These are phyloP conservation scores for Apocrypta bakeri DNA, from an alignment of 1,140 invertebrate genomes.

Conservation along the genomic window DNA sequence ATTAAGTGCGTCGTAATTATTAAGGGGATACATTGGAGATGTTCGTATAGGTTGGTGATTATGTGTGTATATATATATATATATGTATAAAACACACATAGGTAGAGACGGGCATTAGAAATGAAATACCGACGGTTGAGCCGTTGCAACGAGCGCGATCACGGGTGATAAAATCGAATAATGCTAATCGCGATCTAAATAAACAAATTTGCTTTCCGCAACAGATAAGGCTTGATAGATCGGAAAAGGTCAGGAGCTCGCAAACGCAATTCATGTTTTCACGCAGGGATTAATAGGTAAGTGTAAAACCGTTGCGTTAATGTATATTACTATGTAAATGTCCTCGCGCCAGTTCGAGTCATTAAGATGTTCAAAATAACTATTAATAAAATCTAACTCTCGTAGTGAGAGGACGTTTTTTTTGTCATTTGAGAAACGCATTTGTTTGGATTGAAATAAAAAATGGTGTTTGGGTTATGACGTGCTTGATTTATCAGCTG, in stretches of 20 bases:
- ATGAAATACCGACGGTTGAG: conserved; percentile 10
- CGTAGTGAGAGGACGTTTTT: too few relatives aligned
- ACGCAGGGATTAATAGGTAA: background rate
- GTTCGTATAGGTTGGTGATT: too few relatives aligned
- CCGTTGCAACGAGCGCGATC: background rate
- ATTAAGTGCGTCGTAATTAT: conserved; percentile 40
- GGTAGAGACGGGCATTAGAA: too few relatives aligned
- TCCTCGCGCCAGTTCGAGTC: background rate
- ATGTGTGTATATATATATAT: background rate
- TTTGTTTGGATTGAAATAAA: too few relatives aligned
- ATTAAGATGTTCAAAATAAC: background rate
- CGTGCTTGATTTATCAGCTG: too few relatives aligned
- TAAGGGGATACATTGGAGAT: conserved; percentile 8
- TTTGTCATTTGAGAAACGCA: too few relatives aligned
- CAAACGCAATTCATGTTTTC: background rate
- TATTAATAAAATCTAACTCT: background rate
- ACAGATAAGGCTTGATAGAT: background rate
- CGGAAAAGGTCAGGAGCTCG: background rate
- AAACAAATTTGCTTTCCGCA: conserved; percentile 18
- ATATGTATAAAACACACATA: background rate
- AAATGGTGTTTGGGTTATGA: too few relatives aligned
- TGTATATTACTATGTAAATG: background rate
- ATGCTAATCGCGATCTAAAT: conserved; percentile 17
- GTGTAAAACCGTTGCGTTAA: background rate
- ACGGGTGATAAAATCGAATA: background rate